Evolutionary conservation across 2,797 vertebrate species (phyloP), one percentile per base, ranked within the genome.

Genomic region (Fistularia tabacaria): DNA sequence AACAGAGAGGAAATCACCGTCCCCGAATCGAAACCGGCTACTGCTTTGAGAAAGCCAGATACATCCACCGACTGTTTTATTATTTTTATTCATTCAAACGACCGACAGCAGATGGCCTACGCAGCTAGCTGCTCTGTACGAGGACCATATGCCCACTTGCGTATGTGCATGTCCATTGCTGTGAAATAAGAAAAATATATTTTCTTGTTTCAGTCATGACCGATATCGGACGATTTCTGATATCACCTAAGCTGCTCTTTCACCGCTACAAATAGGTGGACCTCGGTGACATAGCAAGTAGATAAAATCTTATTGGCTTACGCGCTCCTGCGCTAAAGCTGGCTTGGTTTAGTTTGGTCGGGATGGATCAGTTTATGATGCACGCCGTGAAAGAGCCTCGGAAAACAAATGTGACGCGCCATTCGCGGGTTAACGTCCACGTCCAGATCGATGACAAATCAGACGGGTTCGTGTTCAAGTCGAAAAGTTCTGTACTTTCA

Each of bases 271-370:
- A 76, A 73, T 64, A 53, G 58, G 54, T 12, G 14, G 46, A 54
- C 36, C 47, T 74, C 11, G 38, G 14, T 65, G 62, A 56, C 69
- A 58, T 40, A 57, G 63, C 49, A 73, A 71, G 62, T 52, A 49
- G 66, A 64, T 75, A 38, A 49, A 74, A 76, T 59, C 71, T 71
- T 67, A 88, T 80, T 84, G 76, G 78, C 77, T 89, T 82, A 81
- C 57, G 64, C 59, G 55, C 41, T 48, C 58, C 64, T 37, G 46
- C 9, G 37, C 62, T 77, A 85, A 88, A 87, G 82, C 80, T 80
- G 74, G 74, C 84, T 84, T 78, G 47, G 62, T 61, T 74, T 58
- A 64, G 64, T 62, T 74, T 44, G 62, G 49, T 1, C 14, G 48
- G 43, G 44, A 51, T 58, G 73, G 67, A 67, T 68, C 43, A 53